Percentiles rank a stretch among this genome's conserved stretches.
These are phyloP conservation scores for Stigmatopora argus DNA, from an alignment of 2,113 vertebrate species.

Conservation along the genomic window DNA sequence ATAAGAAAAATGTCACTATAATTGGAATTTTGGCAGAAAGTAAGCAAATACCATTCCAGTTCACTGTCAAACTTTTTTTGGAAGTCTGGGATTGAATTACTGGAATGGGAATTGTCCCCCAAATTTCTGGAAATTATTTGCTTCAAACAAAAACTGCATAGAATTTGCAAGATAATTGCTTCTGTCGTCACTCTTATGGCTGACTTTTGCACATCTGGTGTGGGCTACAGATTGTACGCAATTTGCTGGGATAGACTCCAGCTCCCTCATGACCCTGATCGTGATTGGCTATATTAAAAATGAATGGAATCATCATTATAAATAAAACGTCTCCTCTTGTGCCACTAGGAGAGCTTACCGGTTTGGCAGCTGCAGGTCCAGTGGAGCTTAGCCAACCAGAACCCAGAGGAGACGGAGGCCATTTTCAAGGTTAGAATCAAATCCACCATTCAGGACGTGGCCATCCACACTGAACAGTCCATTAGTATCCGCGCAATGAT, in stretches of 20 bases:
- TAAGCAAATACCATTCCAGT: no score
- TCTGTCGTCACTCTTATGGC: not conserved
- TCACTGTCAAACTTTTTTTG: no score
- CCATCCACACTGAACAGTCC: not conserved
- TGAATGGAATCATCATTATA: not conserved
- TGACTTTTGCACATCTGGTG: not conserved
- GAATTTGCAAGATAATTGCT: not conserved
- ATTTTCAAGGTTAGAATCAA: constrained; percentile 79
- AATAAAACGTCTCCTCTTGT: not conserved
- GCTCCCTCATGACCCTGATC: not conserved
- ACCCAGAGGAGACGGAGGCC: constrained; percentile 74
- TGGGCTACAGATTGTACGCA: not conserved
- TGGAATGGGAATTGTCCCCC: no score
- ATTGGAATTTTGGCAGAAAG: no score
- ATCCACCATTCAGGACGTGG: not conserved
- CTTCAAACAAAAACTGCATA: no score
- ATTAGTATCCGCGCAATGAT: constrained; percentile 2
- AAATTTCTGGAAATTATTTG: no score
- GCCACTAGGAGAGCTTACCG: constrained; percentile 75
- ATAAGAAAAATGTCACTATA: no score
- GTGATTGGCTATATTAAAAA: not conserved
- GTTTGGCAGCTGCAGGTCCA: constrained; percentile 83
- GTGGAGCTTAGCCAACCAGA: constrained; percentile 76
- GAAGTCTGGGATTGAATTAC: no score
- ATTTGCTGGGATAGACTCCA: not conserved